Conservation (phyloP, 2,797 vertebrate species). For the Lepus townsendii region DNA sequence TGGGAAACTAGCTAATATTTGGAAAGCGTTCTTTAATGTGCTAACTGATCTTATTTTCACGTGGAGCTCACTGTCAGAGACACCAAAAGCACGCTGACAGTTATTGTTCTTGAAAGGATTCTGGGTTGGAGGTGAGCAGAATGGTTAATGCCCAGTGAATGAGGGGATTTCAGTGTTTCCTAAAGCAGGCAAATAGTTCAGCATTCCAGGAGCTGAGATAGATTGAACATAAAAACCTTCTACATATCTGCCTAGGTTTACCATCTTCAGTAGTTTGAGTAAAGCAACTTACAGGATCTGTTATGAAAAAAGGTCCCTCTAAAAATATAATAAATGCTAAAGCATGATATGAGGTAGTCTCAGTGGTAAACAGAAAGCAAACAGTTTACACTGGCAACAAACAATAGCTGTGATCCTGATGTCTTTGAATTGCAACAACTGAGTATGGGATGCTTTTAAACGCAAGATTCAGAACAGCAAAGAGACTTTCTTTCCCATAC, state of each 20-base stretch:
- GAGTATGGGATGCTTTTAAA: constrained; percentile 67
- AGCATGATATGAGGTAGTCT: constrained; percentile 71
- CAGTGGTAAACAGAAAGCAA: constrained; percentile 66
- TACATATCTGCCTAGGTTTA: not conserved
- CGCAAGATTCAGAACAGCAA: constrained; percentile 77
- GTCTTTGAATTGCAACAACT: constrained; percentile 79
- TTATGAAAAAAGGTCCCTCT: constrained; percentile 35
- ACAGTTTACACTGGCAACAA: constrained; percentile 72
- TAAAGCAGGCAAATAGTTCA: constrained; percentile 73
- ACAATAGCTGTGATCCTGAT: constrained; percentile 80
- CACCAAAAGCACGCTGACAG: constrained; percentile 76
- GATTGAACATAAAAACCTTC: constrained; percentile 60
- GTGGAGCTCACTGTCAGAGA: constrained; percentile 67
- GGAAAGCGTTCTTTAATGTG: constrained; percentile 69
- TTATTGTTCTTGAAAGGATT: constrained; percentile 85
- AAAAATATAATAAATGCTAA: constrained; percentile 76
- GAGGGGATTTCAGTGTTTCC: constrained; percentile 76
- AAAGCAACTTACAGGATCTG: constrained; percentile 45
- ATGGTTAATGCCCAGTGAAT: constrained; percentile 77
- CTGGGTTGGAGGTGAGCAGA: constrained; percentile 72
- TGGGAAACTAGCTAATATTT: constrained; percentile 73
- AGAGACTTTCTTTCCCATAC: constrained; percentile 43
- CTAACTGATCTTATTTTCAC: constrained; percentile 71
- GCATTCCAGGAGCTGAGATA: constrained; percentile 79
- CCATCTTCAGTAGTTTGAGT: constrained; percentile 24